These are phyloP conservation scores for Apostichopus parvimensis DNA, from an alignment of 35 echinoderm and acorn worm species.

Conservation along the genomic window DNA sequence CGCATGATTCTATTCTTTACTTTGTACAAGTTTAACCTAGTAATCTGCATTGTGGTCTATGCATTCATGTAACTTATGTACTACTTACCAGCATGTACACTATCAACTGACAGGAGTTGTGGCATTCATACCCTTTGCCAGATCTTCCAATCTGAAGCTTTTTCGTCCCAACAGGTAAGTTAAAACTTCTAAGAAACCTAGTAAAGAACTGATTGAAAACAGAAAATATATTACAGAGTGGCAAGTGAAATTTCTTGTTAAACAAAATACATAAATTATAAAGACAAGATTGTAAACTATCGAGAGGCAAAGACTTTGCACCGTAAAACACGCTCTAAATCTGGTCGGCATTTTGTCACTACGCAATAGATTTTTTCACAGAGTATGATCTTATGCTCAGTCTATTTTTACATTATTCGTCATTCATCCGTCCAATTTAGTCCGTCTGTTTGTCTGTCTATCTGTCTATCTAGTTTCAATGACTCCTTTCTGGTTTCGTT, in stretches of 20 bases:
- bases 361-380: no score
- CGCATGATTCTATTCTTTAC: no score
- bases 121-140: slow-evolving; percentile 79
- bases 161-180: slow-evolving; percentile 91
- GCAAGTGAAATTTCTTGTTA: background rate
- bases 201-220: slow-evolving; percentile 79
- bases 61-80: background rate
- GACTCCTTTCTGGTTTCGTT: no score
- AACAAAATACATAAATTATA: background rate
- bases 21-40: no score
- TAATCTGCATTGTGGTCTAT: no score
- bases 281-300: background rate
- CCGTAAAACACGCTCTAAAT: no score
- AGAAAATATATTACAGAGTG: background rate
- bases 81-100: slow-evolving; percentile 90
- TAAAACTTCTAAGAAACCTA: slow-evolving; percentile 85
- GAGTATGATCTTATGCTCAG: no score
- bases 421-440: no score
- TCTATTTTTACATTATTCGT: no score
- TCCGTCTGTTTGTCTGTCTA: no score
- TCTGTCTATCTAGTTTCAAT: no score
- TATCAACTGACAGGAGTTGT: slow-evolving; percentile 54
- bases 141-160: slow-evolving; percentile 72
- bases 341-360: no score
- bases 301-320: background rate